Evolutionary conservation across 2,113 vertebrate species (phyloP).

Genomic region (Apodemus speciosus): DNA sequence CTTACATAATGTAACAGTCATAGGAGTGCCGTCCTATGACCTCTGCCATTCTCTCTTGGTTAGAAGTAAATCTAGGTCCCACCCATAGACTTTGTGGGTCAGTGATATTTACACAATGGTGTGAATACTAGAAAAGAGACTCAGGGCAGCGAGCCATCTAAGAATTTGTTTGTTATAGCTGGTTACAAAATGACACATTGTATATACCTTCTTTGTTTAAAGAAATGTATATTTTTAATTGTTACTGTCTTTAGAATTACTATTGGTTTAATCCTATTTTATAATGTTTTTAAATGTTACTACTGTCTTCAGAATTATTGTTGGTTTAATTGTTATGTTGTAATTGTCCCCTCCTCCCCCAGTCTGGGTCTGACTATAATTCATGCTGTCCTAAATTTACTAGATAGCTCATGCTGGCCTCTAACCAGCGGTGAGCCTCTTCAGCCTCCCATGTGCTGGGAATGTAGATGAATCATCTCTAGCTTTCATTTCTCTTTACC

Average conservation of each 20-base stretch:
- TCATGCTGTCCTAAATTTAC: not conserved
- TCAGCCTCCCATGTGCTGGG: not conserved
- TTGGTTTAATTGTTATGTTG: not conserved
- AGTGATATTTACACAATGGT: conserved; percentile 6
- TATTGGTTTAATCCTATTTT: not conserved
- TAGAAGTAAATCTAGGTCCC: conserved; percentile 20
- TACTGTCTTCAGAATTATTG: not conserved
- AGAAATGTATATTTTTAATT: not conserved
- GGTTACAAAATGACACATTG: conserved; percentile 21
- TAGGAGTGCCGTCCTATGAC: not conserved
- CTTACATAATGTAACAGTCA: not conserved
- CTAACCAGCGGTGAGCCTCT: not conserved
- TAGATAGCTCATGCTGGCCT: not conserved
- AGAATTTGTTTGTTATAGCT: conserved; percentile 13
- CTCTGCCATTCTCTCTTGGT: not conserved
- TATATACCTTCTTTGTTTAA: conserved; percentile 4
- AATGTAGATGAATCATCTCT: not conserved
- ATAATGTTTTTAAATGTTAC: not conserved
- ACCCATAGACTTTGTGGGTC: not conserved
- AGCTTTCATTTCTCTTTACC: not conserved
- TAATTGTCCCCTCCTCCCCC: not conserved
- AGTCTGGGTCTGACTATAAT: not conserved
- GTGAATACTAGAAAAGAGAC: not conserved
- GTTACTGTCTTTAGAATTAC: not conserved
- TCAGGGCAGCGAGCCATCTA: not conserved